Conservation (phyloP, 2,113 vertebrate genomes). For the Chloropsis cyanopogon region DNA sequence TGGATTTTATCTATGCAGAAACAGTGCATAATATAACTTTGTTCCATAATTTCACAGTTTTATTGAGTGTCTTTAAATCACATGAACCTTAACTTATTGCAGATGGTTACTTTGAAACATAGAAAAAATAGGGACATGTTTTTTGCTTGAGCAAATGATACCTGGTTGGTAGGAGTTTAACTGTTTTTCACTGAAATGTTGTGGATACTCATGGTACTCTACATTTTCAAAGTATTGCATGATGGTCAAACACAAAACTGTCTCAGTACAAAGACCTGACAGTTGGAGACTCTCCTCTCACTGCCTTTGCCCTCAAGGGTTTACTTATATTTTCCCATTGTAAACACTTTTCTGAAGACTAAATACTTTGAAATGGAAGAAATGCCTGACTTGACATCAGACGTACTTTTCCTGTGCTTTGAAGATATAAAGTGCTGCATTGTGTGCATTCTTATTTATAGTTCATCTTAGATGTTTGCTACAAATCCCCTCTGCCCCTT, state of each 20-base stretch:
- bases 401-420: not conserved
- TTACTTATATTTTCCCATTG: not conserved
- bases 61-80: not conserved
- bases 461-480: conserved; percentile 4
- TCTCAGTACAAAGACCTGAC: not conserved
- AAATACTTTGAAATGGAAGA: conserved; percentile 5
- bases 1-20: not conserved
- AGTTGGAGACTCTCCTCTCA: not conserved
- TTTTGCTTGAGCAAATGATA: not conserved
- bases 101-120: not conserved
- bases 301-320: not conserved
- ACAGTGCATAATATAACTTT: not conserved
- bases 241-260: not conserved
- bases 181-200: not conserved
- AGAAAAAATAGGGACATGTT: not conserved
- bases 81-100: not conserved
- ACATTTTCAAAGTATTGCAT: not conserved
- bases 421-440: not conserved
- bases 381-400: not conserved
- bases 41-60: not conserved
- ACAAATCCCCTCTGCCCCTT: not conserved
- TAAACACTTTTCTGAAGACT: not conserved
- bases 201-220: not conserved
- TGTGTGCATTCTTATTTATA: conserved; percentile 6
- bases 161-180: not conserved